phyloP scores from a whole-genome alignment of 2,888 invertebrate genomes.

The Masnerella sp. region DNA sequence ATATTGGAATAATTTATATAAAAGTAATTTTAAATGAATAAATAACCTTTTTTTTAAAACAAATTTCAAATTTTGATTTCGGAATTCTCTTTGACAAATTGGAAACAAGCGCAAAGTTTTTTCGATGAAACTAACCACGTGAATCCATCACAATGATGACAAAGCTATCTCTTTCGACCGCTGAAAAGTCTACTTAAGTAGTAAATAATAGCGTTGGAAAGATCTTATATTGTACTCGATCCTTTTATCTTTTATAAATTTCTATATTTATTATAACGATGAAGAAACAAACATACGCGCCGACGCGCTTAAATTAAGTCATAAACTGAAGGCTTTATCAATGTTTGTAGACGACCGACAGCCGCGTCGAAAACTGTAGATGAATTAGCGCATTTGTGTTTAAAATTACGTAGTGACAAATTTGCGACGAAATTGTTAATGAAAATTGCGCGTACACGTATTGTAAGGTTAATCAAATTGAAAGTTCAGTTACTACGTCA shows the following conservation, averaged over 20 bases:
- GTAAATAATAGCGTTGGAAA: conserved; percentile 31
- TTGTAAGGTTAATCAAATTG: conserved; percentile 8
- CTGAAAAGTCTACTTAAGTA: conserved; percentile 42
- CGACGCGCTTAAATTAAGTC: conserved; percentile 14
- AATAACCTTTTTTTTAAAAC: no score
- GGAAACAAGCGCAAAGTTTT: conserved; percentile 13
- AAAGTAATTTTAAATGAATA: no score
- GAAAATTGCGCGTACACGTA: not conserved
- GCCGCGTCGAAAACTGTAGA: no score
- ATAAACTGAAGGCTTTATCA: conserved; percentile 25
- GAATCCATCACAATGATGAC: conserved; percentile 41
- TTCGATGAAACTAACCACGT: conserved; percentile 17
- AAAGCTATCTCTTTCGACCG: conserved; percentile 32
- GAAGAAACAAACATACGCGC: conserved; percentile 17
- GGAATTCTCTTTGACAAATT: no score
- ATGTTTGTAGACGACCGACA: conserved; percentile 23
- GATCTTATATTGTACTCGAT: conserved; percentile 40
- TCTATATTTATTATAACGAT: conserved; percentile 51
- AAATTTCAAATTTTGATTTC: no score
- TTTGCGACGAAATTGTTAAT: not conserved
- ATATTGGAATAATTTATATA: no score
- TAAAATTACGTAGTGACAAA: conserved; percentile 15
- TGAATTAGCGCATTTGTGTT: no score
- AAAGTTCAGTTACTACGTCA: conserved; percentile 26
- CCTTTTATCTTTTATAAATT: conserved; percentile 56